phyloP scores from a whole-genome alignment of 2,113 vertebrate species.

The Ageneiosus marmoratus region DNA sequence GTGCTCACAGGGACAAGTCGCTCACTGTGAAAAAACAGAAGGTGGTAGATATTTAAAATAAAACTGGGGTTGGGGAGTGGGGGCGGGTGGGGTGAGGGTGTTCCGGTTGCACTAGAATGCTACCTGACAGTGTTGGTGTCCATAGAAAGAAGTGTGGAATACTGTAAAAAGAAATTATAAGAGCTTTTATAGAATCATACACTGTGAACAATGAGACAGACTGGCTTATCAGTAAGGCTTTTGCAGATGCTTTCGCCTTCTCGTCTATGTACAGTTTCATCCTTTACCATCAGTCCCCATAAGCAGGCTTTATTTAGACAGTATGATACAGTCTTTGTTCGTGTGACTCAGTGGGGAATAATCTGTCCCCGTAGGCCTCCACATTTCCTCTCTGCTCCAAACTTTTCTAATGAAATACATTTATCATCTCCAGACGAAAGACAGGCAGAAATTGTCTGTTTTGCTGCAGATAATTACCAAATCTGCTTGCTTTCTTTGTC shows the following conservation, averaged over 20 bases:
- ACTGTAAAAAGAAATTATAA: neutral
- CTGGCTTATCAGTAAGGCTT: slow-evolving; percentile 23
- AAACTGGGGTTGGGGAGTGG: neutral
- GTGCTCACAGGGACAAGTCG: slow-evolving; percentile 1
- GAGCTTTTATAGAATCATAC: neutral
- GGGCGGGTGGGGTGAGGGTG: neutral
- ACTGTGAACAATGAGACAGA: slow-evolving; percentile 16
- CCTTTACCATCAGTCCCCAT: slow-evolving; percentile 56
- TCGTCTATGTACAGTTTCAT: neutral
- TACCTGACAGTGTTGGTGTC: too few relatives aligned
- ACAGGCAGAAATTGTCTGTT: slow-evolving; percentile 65
- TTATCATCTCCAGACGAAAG: slow-evolving; percentile 69
- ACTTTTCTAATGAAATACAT: slow-evolving; percentile 75
- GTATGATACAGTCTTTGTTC: slow-evolving; percentile 63
- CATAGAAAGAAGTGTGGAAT: neutral
- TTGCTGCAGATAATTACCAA: slow-evolving; percentile 66
- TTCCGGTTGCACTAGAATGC: too few relatives aligned
- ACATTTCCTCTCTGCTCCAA: slow-evolving; percentile 49
- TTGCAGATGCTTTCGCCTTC: neutral
- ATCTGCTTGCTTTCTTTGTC: slow-evolving; percentile 47
- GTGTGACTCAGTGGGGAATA: slow-evolving; percentile 59
- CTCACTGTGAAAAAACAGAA: slow-evolving; percentile 21
- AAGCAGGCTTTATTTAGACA: slow-evolving; percentile 67
- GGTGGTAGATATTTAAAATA: slow-evolving; percentile 18
- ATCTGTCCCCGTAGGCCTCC: slow-evolving; percentile 53